Evolutionary conservation across 1,140 invertebrate genomes (phyloP), one percentile per base, ranked within the genome.

Genomic region (Drosophila leontia): DNA sequence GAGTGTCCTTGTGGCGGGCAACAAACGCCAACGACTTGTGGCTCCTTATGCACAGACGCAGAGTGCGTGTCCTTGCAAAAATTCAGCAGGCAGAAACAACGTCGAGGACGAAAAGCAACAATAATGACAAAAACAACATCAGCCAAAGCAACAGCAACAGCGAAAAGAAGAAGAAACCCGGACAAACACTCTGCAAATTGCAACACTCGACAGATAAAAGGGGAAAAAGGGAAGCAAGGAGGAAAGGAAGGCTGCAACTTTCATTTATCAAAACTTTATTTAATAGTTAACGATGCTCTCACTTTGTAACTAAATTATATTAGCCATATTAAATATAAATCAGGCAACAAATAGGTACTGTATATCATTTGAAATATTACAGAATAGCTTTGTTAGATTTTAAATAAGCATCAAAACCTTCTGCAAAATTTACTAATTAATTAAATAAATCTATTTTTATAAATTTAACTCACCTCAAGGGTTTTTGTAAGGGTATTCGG

Each of bases 21-120:
- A 71, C 76, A 61, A 63, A 42, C 75, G 76, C 63, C 76, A 77
- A 70, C 75, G 65, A 78, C 76, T 78, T 78, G 75, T 78, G 65
- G 76, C 75, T 78, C 65, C 68, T 71, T 56, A 56, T 50, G 39
- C 75, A 37, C 50, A 60, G 39, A 77, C 57, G 60, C 63, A 56
- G 32, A 70, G 69, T 74, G 70, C 70, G 47, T 69, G 82, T 78
- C 82, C 82, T 86, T 86, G 82, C 51, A 45, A 64, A 12, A 12
- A 48, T 60, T 63, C 57, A 63, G 39, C 61, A 59, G 62, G 53
- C 68, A 88, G 68, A 87, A 77, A 68, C 83, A 84, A 50, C 62
- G 44, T 65, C 77, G 77, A 87, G 78, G 84, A 78, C 78, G 56
- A 82, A 51, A 55, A 17, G 45, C 71, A 58, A 59, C 61, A 62